Percentiles rank a stretch among this genome's conserved stretches.
Evolutionary conservation across 2,888 invertebrate species (phyloP).

Genomic region (Amphiduros pacificus): DNA sequence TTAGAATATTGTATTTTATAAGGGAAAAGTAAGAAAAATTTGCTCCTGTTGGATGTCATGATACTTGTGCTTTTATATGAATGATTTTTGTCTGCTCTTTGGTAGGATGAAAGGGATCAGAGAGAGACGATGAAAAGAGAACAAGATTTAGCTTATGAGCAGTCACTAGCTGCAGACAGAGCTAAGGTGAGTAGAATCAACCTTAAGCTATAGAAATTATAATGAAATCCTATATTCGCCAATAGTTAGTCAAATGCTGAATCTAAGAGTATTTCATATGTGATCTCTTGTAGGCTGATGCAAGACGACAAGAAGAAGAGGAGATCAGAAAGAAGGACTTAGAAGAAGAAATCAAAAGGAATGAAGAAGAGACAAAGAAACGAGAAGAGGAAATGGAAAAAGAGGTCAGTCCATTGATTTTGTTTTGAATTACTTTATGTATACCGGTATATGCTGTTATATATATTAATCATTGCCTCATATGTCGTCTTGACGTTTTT

Average conservation of each 20-base stretch:
- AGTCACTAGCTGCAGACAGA: constrained; percentile 80
- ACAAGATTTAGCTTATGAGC: constrained; percentile 91
- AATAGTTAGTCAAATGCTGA: too few species aligned
- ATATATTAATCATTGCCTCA: too few species aligned
- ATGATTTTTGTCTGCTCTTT: too few species aligned
- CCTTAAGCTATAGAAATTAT: too few species aligned
- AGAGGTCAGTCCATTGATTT: constrained; percentile 65
- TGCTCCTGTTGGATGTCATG: too few species aligned
- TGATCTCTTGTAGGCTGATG: constrained; percentile 32
- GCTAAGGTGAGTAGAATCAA: constrained; percentile 57
- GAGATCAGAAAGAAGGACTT: constrained; percentile 76
- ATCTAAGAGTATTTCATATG: too few species aligned
- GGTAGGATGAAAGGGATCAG: constrained; percentile 77
- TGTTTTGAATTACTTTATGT: too few species aligned
- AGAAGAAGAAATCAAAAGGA: constrained; percentile 49
- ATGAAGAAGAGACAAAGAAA: constrained; percentile 67
- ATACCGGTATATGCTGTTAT: too few species aligned
- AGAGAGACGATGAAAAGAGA: constrained; percentile 87
- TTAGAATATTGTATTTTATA: not conserved
- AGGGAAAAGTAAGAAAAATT: not conserved
- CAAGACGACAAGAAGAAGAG: constrained; percentile 67
- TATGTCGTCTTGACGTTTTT: too few species aligned
- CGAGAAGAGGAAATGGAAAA: constrained; percentile 78
- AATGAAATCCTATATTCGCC: too few species aligned
- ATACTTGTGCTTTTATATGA: too few species aligned